Percentiles rank a stretch among this genome's conserved stretches.
These are phyloP conservation scores for Drosophila lutescens DNA, from an alignment of 2,888 invertebrate species.

Conservation along the genomic window DNA sequence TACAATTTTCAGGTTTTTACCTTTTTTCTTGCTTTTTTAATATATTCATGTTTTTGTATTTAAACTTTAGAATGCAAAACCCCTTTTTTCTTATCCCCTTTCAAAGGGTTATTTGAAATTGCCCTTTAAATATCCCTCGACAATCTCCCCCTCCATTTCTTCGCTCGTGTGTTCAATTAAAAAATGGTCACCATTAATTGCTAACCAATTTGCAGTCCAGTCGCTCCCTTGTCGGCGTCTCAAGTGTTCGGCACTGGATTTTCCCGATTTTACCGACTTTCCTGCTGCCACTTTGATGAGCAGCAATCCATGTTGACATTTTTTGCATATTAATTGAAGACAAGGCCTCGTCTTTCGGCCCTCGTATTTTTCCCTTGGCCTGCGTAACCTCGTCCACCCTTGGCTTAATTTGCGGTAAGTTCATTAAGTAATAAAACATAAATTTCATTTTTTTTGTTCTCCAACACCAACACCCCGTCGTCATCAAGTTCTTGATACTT, in stretches of 20 bases:
- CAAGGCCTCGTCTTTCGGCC: conserved; percentile 45
- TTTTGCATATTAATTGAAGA: conserved; percentile 82
- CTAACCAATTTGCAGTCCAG: conserved; percentile 68
- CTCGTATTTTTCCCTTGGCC: conserved; percentile 14
- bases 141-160: background rate
- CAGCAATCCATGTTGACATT: conserved; percentile 74
- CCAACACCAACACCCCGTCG: conserved; percentile 42
- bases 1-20: too few relatives aligned
- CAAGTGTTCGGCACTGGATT: conserved; percentile 43
- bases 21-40: too few relatives aligned
- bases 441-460: conserved; percentile 51
- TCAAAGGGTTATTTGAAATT: background rate
- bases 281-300: conserved; percentile 53
- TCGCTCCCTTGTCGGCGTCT: conserved; percentile 42
- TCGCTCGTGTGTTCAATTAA: conserved; percentile 67
- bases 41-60: too few relatives aligned
- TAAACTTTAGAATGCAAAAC: background rate
- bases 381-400: conserved; percentile 48
- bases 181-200: conserved; percentile 69
- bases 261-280: conserved; percentile 18
- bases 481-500: conserved; percentile 59
- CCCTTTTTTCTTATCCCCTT: background rate
- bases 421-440: conserved; percentile 83
- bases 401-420: conserved; percentile 80
- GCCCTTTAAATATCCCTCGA: background rate